A percentile compares a stretch with the other conserved stretches of the same genome.
Evolutionary conservation across 2,888 invertebrate species (phyloP).

Genomic region (Emmelina monodactyla): DNA sequence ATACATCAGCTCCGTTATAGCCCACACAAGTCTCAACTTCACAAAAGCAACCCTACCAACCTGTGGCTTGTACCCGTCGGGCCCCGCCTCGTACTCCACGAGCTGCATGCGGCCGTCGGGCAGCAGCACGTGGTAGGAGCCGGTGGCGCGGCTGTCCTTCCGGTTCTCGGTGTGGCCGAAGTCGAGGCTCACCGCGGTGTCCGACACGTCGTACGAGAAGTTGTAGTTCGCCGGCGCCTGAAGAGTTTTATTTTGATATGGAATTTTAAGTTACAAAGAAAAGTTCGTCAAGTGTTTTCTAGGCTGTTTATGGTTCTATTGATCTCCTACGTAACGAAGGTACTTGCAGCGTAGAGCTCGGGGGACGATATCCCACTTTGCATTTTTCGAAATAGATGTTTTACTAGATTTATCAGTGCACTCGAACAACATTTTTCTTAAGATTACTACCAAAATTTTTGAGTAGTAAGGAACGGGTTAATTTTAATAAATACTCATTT

Average conservation of each 20-base stretch:
- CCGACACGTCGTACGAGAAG: slow-evolving; percentile 71
- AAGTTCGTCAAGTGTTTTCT: too few species aligned
- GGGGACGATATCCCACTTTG: neutral
- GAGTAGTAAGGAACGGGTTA: too few species aligned
- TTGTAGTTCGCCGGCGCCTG: slow-evolving; percentile 71
- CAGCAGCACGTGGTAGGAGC: slow-evolving; percentile 70
- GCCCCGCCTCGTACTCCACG: slow-evolving; percentile 71
- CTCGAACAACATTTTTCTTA: too few species aligned
- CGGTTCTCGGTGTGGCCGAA: slow-evolving; percentile 72
- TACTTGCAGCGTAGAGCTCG: neutral
- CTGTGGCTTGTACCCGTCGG: slow-evolving; percentile 69
- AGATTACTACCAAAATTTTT: too few species aligned
- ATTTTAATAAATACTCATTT: too few species aligned
- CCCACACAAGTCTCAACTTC: too few species aligned
- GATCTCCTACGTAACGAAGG: neutral
- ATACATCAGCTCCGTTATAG: too few species aligned
- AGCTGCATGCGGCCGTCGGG: slow-evolving; percentile 71
- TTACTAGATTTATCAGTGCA: too few species aligned
- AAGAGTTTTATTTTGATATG: too few species aligned
- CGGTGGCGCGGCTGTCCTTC: slow-evolving; percentile 69
- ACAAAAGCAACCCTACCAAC: slow-evolving; percentile 26
- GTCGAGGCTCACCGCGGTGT: slow-evolving; percentile 62
- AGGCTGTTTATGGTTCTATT: too few species aligned
- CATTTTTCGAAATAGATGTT: too few species aligned
- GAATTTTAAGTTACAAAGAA: too few species aligned